Percentiles rank a stretch among this genome's conserved stretches.
Evolutionary conservation across 1,140 invertebrate species (phyloP).

Genomic region (Trichonephila clavata): DNA sequence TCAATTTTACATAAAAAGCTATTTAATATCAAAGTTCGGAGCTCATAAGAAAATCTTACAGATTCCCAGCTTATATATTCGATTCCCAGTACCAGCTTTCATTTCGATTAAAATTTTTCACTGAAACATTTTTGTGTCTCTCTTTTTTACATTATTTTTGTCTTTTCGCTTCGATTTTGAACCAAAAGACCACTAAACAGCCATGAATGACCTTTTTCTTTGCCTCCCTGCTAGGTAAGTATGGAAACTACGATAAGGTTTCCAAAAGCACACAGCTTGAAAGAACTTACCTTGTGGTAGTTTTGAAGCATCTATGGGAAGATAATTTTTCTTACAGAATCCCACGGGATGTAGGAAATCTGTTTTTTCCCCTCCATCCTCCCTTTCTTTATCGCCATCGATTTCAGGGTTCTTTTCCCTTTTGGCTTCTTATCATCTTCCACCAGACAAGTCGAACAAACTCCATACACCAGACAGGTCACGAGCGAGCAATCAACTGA

Average conservation of each 20-base stretch:
- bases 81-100: neutral
- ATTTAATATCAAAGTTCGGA: too few relatives aligned
- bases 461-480: slow-evolving; percentile 47
- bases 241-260: slow-evolving; percentile 3
- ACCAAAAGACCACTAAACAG: neutral
- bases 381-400: slow-evolving; percentile 44
- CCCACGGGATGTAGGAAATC: slow-evolving; percentile 28
- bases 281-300: slow-evolving; percentile 58
- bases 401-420: slow-evolving; percentile 45
- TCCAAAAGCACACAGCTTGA: neutral
- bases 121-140: neutral
- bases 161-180: neutral
- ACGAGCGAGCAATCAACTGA: slow-evolving; percentile 47
- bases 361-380: slow-evolving; percentile 5
- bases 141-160: neutral
- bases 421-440: slow-evolving; percentile 70
- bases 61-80: neutral
- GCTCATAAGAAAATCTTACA: neutral
- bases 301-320: slow-evolving; percentile 55
- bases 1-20: too few relatives aligned
- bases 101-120: neutral
- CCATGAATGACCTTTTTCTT: neutral
- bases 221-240: neutral
- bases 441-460: slow-evolving; percentile 43
- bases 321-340: slow-evolving; percentile 68